phyloP scores from a whole-genome alignment of 2,113 vertebrate species.

The Tonatia bakeri region DNA sequence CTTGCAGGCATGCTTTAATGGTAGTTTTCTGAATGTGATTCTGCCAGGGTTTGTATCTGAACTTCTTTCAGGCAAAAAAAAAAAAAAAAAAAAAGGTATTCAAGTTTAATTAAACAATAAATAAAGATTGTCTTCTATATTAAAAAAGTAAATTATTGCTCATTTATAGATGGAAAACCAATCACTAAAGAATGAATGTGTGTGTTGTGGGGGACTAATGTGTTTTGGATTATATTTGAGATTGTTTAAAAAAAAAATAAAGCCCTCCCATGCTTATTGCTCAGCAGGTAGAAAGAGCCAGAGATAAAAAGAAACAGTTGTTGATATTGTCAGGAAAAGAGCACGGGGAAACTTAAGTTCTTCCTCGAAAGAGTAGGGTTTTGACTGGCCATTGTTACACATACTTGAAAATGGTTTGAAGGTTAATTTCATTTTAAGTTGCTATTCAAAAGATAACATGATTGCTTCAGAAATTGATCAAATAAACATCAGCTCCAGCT shows the following conservation, averaged over 20 bases:
- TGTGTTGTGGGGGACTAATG: not conserved
- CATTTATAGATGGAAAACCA: not conserved
- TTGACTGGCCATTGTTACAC: not conserved
- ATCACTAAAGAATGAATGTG: not conserved
- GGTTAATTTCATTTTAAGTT: conserved; percentile 6
- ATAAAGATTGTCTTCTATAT: not conserved
- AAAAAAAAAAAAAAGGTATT: not conserved
- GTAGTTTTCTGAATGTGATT: not conserved
- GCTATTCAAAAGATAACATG: not conserved
- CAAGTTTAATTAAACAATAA: not conserved
- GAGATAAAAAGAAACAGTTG: not conserved
- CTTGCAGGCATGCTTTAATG: not conserved
- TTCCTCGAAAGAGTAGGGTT: not conserved
- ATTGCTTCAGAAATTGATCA: not conserved
- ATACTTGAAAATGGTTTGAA: not conserved
- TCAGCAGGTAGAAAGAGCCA: not conserved
- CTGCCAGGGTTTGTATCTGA: not conserved
- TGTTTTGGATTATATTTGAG: not conserved
- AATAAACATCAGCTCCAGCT: not conserved
- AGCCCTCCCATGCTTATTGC: not conserved
- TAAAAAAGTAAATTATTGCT: not conserved
- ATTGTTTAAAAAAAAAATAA: not conserved
- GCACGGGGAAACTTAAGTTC: not conserved
- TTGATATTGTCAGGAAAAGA: not conserved
- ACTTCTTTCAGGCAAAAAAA: not conserved